These are phyloP conservation scores for Vanessa cardui DNA, from an alignment of 2,888 invertebrate genomes.

Conservation along the genomic window DNA sequence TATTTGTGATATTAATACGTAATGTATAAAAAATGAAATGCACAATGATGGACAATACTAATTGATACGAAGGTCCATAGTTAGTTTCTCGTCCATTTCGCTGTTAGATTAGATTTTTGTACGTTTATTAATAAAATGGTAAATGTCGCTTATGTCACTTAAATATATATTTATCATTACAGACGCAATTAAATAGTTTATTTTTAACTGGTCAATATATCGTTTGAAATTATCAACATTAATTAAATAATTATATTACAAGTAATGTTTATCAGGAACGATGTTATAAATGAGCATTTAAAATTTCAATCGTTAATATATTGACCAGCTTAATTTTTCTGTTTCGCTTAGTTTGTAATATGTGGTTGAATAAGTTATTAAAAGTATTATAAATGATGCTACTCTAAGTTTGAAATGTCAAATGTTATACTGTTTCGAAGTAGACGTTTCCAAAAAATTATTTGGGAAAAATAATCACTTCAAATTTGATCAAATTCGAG, in stretches of 20 bases:
- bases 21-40: slow-evolving; percentile 56
- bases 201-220: not conserved
- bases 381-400: slow-evolving; percentile 2
- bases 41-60: slow-evolving; percentile 81
- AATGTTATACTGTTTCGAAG: not conserved
- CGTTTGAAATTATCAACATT: not conserved
- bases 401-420: not conserved
- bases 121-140: slow-evolving; percentile 55
- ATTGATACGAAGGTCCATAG: slow-evolving; percentile 74
- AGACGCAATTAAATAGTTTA: not conserved
- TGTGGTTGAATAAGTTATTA: slow-evolving; percentile 3
- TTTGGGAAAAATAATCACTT: slow-evolving; percentile 7
- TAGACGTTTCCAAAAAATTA: slow-evolving; percentile 8
- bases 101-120: slow-evolving; percentile 68
- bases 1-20: slow-evolving; percentile 74
- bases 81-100: slow-evolving; percentile 72
- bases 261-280: no score
- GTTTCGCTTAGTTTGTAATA: not conserved
- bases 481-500: slow-evolving; percentile 18
- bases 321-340: not conserved
- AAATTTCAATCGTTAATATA: not conserved
- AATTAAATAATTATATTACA: not conserved
- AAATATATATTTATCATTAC: not conserved
- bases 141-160: slow-evolving; percentile 54
- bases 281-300: no score